Conservation (phyloP, 2,797 vertebrate species). For the Nothura maculosa region DNA sequence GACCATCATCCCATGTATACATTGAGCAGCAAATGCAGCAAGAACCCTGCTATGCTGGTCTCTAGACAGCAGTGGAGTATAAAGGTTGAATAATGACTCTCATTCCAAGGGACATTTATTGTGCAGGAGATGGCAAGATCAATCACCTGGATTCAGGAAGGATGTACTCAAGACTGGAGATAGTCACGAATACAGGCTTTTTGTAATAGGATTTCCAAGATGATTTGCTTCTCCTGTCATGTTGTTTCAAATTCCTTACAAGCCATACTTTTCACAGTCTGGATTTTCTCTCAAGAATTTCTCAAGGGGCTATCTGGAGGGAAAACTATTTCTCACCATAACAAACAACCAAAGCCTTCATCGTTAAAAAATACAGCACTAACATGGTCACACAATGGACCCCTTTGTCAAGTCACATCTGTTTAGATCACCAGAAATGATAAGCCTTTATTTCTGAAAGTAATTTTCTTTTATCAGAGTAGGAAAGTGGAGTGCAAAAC, state of each 20-base stretch:
- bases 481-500: conserved; percentile 24
- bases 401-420: conserved; percentile 70
- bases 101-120: rapidly evolving
- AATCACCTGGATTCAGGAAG: background rate
- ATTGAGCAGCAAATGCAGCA: rapidly evolving
- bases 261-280: conserved; percentile 71
- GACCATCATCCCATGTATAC: background rate
- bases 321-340: conserved; percentile 73
- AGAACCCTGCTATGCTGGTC: background rate
- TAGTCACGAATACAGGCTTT: background rate
- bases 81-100: background rate
- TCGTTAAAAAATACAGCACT: conserved; percentile 57
- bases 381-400: conserved; percentile 44
- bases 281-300: conserved; percentile 70
- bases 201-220: conserved; percentile 5
- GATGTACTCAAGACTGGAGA: background rate
- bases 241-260: conserved; percentile 70
- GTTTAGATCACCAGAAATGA: conserved; percentile 69
- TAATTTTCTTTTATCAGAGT: conserved; percentile 50
- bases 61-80: background rate
- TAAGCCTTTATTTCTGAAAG: conserved; percentile 43
- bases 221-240: conserved; percentile 50
- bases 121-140: background rate
- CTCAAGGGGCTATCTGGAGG: conserved; percentile 68
- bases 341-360: conserved; percentile 72